Evolutionary conservation across 2,113 vertebrate species (phyloP), one percentile per base, ranked within the genome.

Genomic region (Ophthalmolycus amberensis): DNA sequence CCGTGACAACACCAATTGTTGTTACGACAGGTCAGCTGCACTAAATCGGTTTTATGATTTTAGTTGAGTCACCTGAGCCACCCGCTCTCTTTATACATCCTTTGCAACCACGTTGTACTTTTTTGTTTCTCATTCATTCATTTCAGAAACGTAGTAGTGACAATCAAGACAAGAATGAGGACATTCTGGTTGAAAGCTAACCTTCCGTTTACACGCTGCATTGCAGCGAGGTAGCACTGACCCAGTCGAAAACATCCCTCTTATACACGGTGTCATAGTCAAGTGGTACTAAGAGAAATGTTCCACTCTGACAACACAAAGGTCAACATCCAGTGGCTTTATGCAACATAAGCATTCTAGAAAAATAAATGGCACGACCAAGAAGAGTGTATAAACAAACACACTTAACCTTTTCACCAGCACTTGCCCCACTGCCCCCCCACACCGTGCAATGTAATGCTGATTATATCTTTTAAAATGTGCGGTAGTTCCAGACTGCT

Each of bases 351-450:
- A 46, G 64, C 64, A 62, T 69, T 62, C 5, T 8, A 5, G 15
- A 18, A 16, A 34, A 40, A 5, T 72, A 40, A 63, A 69, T 78
- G 37, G 6, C n/a, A 69, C 29, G 74, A 58, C 76, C 79, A 72
- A 48, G 27, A 65, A 32, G 7, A 71, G 37, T 54, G 48, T 60
- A 65, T 32, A 68, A 69, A 85, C 25, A 83, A 79, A 79, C 32
- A 75, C 69, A 79, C 59, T 84, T 79, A 84, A 89, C 74, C 80
- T 90, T 85, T 87, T 78, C 66, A 69, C 62, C 46, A 46, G 42
- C 12, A 32, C 79, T 71, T 72, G 25, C 59, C 63, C 79, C 58
- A 50, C 5, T 60, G 62, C 6, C 46, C 71, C 29, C 32, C 59
- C 44, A 27, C 10, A 4, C 37, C 76, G 22, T 50, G 67, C 65